Evolutionary conservation across 2,888 invertebrate species (phyloP), one percentile per base, ranked within the genome.

Genomic region (Lomographa bimaculata): DNA sequence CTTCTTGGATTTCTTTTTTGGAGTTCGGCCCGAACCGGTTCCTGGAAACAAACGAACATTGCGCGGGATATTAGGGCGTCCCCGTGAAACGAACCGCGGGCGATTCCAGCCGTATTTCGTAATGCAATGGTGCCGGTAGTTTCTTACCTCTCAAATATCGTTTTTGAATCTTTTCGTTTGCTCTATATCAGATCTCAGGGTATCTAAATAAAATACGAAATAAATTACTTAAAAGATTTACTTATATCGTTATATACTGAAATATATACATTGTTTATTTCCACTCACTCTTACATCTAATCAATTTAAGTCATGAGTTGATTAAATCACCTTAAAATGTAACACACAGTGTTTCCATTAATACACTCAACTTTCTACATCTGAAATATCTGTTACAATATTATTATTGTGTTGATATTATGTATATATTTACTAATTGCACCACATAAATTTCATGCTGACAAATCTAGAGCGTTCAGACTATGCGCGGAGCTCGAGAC

Each of bases 171-270:
- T 6, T 37, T 24, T 27, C 10, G n/a, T 37, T 24, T 27, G 3
- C 14, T 34, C 10, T 40, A 29, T 26, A 25, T 85, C 85, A 84
- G 84, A 86, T 84, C 85, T 91, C 91, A 90, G 90, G 89, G 76
- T 64, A 54, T 40, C 55, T 50, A 84, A 86, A 87, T 84, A 72
- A 89, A 87, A 87, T 79, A 70, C 83, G 70, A 60, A 57, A 64
- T 77, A 77, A 80, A 64, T 84, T 82, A 83, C 83, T 84, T 85
- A 83, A 85, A 83, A 86, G 81, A 78, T 89, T 86, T 89, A 82
- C 85, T 86, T 87, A 83, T 76, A 76, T 74, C 67, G 72, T 82
- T 84, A 79, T 85, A 84, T 85, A 80, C 71, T 82, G 80, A 85
- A 83, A 75, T 87, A 89, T 87, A 81, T 86, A 87, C 84, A 86